Base-by-base conservation (phyloP, 1,140 invertebrate species). In the Drosophila sp. region DNA sequence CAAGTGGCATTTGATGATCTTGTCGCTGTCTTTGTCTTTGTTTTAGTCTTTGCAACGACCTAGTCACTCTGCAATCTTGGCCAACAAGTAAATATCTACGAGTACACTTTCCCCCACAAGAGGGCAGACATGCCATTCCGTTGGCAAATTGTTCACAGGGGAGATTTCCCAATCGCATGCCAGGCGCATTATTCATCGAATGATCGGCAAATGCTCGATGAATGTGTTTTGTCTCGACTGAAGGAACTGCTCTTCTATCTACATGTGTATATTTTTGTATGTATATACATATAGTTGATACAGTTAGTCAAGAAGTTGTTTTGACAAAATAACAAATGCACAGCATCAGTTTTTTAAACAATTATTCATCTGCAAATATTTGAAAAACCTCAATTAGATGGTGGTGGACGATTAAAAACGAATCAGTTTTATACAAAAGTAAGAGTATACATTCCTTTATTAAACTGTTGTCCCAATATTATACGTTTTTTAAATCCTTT, bases 161-260 rank as follows among this genome's bases (percentile, higher is more conserved):
- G 25, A 72, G 69, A 72, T 72, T 72, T 72, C 69, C 69, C 69
- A 72, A 72, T 27, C 69, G 45, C 18, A 72, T 72, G 62, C 53
- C 62, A 51, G 45, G 54, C 18, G 62, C 38, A 72, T 72, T 72
- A 72, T 66, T 72, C 69, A 72, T 65, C 48, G 14, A 38, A 29
- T 40, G 32, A 36, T 45, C 34, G 16, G 34, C 36, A 59, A 50
- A 54, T 62, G 66, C 45, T n/a, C 36, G 36, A 54, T 61, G 56
- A 45, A 38, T 29, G 41, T 50, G 64, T 56, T 54, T 57, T 27
- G 58, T 32, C 11, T 41, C 61, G 43, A 41, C 9, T 46, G 14
- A 25, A 40, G 46, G 64, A 54, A 50, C 8, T 40, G 27, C 45
- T 62, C 27, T 40, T 61, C 45, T 45, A 62, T 50, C 38, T 34